Base-by-base conservation (phyloP, 2,888 invertebrate species). In the Teinopalpus imperialis region DNA sequence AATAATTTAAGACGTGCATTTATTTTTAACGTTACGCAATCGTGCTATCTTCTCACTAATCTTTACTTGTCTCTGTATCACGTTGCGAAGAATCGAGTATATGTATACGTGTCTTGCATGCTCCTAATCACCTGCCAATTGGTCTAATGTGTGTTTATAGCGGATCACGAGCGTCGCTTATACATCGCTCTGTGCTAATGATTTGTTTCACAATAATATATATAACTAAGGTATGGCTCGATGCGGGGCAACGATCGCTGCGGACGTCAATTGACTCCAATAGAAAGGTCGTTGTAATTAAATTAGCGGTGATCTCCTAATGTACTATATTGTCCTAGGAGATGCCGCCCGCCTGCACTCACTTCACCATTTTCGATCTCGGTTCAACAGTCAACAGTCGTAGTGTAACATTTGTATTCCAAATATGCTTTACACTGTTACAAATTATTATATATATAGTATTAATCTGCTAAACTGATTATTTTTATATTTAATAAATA, bases 211-310 rank as follows among this genome's bases (percentile, higher is more conserved):
- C 64, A 69, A 70, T 61, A 52, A 56, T 43, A 59, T 52, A 54
- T 53, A 57, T 46, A 32, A 21, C 39, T 44, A 46, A 49, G 39
- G 34, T 50, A 30, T 30, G 9, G 23, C 9, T 21, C 18, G 14
- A 10, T 7, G 14, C 41, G 21, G 2, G 16, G 23, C 50, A 41
- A 43, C 30, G 39, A 42, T 44, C 34, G 43, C 41, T 37, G 42
- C 43, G 43, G 45, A 48, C 51, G 53, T 54, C 68, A 81, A 78
- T 82, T 82, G 80, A 79, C 74, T 72, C 67, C 71, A 81, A 80
- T 82, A 69, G 69, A 80, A 76, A 81, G 81, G 81, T 82, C 83
- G 72, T 59, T 49, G 52, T 81, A 79, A 81, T 83, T 76, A 66
- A 67, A 79, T 83, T 81, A 82, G 66, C 73, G 63, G 44, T 54